These are phyloP conservation scores for Ibidorhyncha struthersii DNA, from an alignment of 2,113 vertebrate species.

Conservation along the genomic window DNA sequence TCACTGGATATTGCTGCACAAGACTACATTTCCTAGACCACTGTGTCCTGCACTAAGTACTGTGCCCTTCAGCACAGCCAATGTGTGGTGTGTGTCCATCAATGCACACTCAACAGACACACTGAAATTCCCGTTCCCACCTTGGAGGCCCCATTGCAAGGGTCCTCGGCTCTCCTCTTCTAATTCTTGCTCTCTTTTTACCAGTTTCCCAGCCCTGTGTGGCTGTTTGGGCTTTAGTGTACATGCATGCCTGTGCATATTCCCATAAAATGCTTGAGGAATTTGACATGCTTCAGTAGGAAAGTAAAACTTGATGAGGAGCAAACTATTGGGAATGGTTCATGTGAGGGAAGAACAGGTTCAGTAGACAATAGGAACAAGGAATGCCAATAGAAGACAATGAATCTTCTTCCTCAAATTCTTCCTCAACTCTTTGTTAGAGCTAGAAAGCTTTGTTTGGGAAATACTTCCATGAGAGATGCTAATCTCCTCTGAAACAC, in stretches of 20 bases:
- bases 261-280: neutral
- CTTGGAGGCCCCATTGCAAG: neutral
- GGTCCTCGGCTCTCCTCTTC: neutral
- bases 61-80: accelerated
- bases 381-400: neutral
- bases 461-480: neutral
- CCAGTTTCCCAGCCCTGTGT: neutral
- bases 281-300: neutral
- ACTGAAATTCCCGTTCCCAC: neutral
- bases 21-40: neutral
- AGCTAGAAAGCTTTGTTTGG: neutral
- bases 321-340: neutral
- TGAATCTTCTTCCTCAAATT: neutral
- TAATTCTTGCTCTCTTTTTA: neutral
- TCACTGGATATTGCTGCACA: neutral
- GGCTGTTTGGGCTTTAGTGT: neutral
- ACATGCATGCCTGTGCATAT: too few species aligned
- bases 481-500: neutral
- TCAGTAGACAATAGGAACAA: neutral
- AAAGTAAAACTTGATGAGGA: neutral
- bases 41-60: neutral
- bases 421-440: neutral
- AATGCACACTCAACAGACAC: accelerated
- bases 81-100: neutral
- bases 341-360: neutral